phyloP scores from a whole-genome alignment of 1,140 invertebrate genomes.

The Brachionus calyciflorus region DNA sequence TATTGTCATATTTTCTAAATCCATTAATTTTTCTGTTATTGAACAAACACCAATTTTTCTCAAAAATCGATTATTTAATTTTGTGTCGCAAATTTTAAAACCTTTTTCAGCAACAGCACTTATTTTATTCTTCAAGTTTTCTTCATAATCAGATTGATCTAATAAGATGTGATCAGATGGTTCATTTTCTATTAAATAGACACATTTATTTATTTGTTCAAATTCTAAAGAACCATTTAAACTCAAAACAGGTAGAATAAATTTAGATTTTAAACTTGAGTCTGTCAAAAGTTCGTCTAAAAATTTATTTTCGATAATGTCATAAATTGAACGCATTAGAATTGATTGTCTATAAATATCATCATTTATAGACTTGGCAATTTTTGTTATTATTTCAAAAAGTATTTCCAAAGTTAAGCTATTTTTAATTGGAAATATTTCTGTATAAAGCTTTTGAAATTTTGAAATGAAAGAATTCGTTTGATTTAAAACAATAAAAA shows the following conservation, averaged over 20 bases:
- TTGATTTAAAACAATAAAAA: background rate
- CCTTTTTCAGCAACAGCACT: background rate
- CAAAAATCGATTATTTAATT: constrained; percentile 1
- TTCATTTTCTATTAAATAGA: background rate
- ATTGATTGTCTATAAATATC: background rate
- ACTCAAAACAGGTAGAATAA: background rate
- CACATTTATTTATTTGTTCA: constrained; percentile 17
- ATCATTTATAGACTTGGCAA: background rate
- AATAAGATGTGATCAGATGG: background rate
- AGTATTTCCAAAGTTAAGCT: background rate
- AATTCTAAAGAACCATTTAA: background rate
- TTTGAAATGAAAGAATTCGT: background rate
- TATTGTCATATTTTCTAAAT: background rate
- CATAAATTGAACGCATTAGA: background rate
- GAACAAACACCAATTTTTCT: constrained; percentile 7
- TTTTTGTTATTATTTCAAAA: background rate
- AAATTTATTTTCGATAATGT: constrained; percentile 14
- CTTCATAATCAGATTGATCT: background rate
- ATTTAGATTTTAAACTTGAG: constrained; percentile 6
- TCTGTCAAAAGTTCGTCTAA: background rate
- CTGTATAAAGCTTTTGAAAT: background rate
- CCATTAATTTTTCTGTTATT: constrained; percentile 24
- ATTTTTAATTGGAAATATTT: background rate
- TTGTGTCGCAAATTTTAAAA: background rate
- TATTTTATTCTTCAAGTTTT: constrained; percentile 3